Evolutionary conservation across 2,797 vertebrate species (phyloP), one percentile per base, ranked within the genome.

Genomic region (Poecile montanus): DNA sequence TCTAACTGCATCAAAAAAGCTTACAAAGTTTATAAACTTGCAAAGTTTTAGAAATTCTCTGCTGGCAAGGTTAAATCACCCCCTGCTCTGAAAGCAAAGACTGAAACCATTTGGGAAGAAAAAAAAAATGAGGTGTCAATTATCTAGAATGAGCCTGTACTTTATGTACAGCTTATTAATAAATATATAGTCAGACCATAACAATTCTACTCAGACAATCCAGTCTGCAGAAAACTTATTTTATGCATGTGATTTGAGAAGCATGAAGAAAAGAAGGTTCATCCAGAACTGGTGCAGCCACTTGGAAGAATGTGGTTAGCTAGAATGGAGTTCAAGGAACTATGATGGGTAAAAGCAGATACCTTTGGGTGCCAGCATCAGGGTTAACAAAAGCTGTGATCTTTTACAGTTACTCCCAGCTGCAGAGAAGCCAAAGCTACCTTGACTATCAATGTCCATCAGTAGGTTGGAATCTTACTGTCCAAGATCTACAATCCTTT

Each of bases 21-120:
- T 78, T 88, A 40, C 40, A 19, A 75, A 86, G 58, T 77, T 86
- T 91, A 72, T 42, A 78, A 91, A 83, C 17, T 38, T 62, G 30
- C 6, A 27, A 91, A 92, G 50, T 60, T 60, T 85, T 63, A 60
- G 19, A 87, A 92, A 57, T 40, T 65, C 36, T 87, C 36, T 70
- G 27, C 48, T 63, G 36, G 20, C 34, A 61, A 88, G 40, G 40
- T 66, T 63, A 50, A 77, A 60, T 63, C 73, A 56, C n/a, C 9
- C 30, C 56, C 50, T 77, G 45, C 34, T 75, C 72, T 73, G 44
- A 94, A 92, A 74, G 53, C 36, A 74, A 66, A 79, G 36, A 85
- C 3, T 93, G 38, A 89, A 94, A 90, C 53, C 74, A 73, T 57
- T 23, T 73, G 47, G 17, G 45, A 79, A 71, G 26, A 18, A 36